phyloP scores from a whole-genome alignment of 2,113 vertebrate species.

The Larimichthys crocea region DNA sequence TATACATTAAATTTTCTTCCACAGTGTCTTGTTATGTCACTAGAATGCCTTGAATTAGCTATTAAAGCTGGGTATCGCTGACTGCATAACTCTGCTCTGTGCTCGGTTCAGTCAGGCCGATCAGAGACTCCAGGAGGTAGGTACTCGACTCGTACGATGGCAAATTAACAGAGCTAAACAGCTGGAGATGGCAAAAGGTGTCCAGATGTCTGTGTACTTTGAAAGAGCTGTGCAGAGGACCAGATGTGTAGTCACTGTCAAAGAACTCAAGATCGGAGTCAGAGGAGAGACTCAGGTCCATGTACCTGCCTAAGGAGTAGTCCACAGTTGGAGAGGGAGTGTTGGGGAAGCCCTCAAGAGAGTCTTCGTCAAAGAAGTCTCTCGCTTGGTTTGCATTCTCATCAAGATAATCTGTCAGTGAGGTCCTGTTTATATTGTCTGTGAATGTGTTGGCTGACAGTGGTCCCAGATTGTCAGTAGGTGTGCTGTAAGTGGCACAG shows the following conservation, averaged over 20 bases:
- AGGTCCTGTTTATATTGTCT: conserved; percentile 72
- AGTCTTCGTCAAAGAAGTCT: conserved; percentile 79
- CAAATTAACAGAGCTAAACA: conserved; percentile 83
- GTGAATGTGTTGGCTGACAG: conserved; percentile 38
- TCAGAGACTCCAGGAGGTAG: conserved; percentile 92
- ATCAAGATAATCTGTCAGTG: conserved; percentile 85
- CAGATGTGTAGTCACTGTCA: conserved; percentile 90
- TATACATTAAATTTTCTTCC: conserved; percentile 49
- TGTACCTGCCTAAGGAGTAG: conserved; percentile 83
- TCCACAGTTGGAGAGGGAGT: conserved; percentile 77
- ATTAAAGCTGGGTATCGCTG: conserved; percentile 82
- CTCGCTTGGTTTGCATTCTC: conserved; percentile 91
- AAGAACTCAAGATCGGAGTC: conserved; percentile 93
- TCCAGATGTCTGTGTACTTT: conserved; percentile 86
- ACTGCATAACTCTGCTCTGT: conserved; percentile 80
- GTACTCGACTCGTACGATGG: conserved; percentile 84
- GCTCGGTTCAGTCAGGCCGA: conserved; percentile 87
- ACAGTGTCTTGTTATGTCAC: conserved; percentile 56
- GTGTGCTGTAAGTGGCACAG: conserved; percentile 71
- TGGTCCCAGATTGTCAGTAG: conserved; percentile 67
- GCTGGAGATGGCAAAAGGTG: conserved; percentile 83
- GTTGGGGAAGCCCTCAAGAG: conserved; percentile 76
- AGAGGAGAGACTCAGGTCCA: conserved; percentile 91
- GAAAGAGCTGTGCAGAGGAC: conserved; percentile 88
- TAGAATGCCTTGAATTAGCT: conserved; percentile 68